Evolutionary conservation across 2,797 vertebrate species (phyloP).

Genomic region (Garrulus glandarius): DNA sequence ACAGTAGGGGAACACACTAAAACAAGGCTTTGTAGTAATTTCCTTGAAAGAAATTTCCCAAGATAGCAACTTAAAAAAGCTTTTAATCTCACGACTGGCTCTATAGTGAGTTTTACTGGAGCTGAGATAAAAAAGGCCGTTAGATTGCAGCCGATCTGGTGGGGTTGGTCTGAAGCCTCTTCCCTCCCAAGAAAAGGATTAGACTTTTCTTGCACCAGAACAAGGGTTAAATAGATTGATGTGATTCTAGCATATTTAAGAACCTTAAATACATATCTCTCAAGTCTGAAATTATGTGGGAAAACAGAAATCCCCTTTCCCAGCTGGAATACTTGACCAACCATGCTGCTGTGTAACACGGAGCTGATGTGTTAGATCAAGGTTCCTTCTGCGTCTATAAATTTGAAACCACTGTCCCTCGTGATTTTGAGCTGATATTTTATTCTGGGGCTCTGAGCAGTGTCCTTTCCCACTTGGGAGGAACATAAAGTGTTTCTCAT

Average conservation of each 20-base stretch:
- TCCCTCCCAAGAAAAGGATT: slow-evolving; percentile 11
- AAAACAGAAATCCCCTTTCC: neutral
- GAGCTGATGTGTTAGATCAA: neutral
- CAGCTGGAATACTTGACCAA: neutral
- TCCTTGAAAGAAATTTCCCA: slow-evolving; percentile 86
- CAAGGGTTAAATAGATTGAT: neutral
- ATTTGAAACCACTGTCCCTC: neutral
- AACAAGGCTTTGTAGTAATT: slow-evolving; percentile 92
- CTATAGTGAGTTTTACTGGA: slow-evolving; percentile 61
- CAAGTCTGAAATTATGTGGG: neutral
- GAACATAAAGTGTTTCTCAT: neutral
- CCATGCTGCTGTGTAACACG: neutral
- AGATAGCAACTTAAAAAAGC: slow-evolving; percentile 79
- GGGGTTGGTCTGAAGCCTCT: slow-evolving; percentile 35
- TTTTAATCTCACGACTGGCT: slow-evolving; percentile 74
- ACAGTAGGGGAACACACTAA: slow-evolving; percentile 88
- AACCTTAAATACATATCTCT: neutral
- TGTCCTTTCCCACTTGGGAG: neutral
- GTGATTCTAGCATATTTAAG: neutral
- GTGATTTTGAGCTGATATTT: neutral
- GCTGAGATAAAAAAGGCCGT: slow-evolving; percentile 68
- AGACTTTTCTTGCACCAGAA: neutral
- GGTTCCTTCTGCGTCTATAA: neutral
- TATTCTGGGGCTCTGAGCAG: neutral
- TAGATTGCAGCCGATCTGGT: slow-evolving; percentile 59